Evolutionary conservation across 2,797 vertebrate genomes (phyloP), one percentile per base, ranked within the genome.

Genomic region (Rhinoraja longicauda): DNA sequence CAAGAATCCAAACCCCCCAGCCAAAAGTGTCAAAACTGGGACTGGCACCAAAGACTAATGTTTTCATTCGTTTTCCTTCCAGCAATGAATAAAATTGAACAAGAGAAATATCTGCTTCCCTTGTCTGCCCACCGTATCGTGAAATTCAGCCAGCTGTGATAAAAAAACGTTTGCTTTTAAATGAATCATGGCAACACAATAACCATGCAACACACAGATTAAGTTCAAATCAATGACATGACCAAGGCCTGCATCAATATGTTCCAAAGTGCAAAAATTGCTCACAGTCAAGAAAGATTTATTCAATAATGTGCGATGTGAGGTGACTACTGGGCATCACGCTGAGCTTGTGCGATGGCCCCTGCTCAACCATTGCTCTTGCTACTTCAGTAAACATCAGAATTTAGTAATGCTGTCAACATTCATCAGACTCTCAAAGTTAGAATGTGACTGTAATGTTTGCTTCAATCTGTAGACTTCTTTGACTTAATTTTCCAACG

Each of bases 81-180:
- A 96, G 95, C 94, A 94, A 94, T 93, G 94, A 73, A 93, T 94
- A 93, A 94, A 94, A 94, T 93, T 93, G 79, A 93, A 93, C 59
- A 93, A 93, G 90, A 64, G 94, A 94, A 95, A 64, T 92, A 79
- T 94, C 95, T 95, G 94, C 0, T 7, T 94, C 95, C 94, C 94
- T 76, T 95, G 93, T 93, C 94, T 95, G 94, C 95, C 94, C 93
- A 94, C 93, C 93, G 94, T 94, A 94, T 94, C 0, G 39, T 95
- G 94, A 95, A 95, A 97, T 94, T 94, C 96, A 97, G 95, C 94
- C 97, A 97, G 94, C 94, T 95, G 94, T 96, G 95, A 95, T 96
- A 96, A 97, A 97, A 97, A 97, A 97, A 93, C 95, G 96, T 97
- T 97, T 97, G 95, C 96, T 97, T 97, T 97, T 96, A 97, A 98